A percentile compares a stretch with the other conserved stretches of the same genome.
phyloP scores from a whole-genome alignment of 2,797 vertebrate genomes.

The Cottoperca gobio region DNA sequence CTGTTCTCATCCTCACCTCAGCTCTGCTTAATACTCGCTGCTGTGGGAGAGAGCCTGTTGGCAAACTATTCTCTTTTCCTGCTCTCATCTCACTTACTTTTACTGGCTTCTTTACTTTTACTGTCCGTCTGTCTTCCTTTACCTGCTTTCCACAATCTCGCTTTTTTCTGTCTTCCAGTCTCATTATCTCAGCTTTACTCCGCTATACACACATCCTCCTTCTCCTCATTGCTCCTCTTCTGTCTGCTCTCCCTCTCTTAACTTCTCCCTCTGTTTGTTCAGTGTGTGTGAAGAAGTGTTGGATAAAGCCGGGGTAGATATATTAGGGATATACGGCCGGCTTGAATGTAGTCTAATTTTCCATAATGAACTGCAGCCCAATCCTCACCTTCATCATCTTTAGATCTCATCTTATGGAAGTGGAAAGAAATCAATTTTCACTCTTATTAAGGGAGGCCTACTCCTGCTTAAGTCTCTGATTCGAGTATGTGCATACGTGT shows the following conservation, averaged over 20 bases:
- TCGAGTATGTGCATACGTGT: slow-evolving; percentile 65
- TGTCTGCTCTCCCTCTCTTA: slow-evolving; percentile 42
- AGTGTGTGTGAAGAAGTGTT: slow-evolving; percentile 67
- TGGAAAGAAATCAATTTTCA: slow-evolving; percentile 85
- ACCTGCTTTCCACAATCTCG: slow-evolving; percentile 27
- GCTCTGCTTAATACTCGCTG: slow-evolving; percentile 64
- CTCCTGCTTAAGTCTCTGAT: slow-evolving; percentile 78
- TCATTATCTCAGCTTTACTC: slow-evolving; percentile 67
- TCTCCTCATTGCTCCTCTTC: slow-evolving; percentile 27
- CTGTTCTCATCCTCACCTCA: slow-evolving; percentile 70
- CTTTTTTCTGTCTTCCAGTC: slow-evolving; percentile 41
- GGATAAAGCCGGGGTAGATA: slow-evolving; percentile 68
- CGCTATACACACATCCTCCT: slow-evolving; percentile 36
- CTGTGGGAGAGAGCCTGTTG: slow-evolving; percentile 57
- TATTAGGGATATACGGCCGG: slow-evolving; percentile 69
- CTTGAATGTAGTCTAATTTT: slow-evolving; percentile 77
- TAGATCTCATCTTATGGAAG: slow-evolving; percentile 81
- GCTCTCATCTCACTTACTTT: slow-evolving; percentile 45
- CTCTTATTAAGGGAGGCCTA: slow-evolving; percentile 81
- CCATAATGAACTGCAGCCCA: slow-evolving; percentile 79
- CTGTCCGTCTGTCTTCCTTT: slow-evolving; percentile 52
- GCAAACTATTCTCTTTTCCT: slow-evolving; percentile 59
- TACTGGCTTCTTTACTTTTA: slow-evolving; percentile 34
- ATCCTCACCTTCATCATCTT: slow-evolving; percentile 85
- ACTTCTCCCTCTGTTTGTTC: slow-evolving; percentile 76